phyloP scores from a whole-genome alignment of 1,140 invertebrate genomes.

The Augochlora pura region DNA sequence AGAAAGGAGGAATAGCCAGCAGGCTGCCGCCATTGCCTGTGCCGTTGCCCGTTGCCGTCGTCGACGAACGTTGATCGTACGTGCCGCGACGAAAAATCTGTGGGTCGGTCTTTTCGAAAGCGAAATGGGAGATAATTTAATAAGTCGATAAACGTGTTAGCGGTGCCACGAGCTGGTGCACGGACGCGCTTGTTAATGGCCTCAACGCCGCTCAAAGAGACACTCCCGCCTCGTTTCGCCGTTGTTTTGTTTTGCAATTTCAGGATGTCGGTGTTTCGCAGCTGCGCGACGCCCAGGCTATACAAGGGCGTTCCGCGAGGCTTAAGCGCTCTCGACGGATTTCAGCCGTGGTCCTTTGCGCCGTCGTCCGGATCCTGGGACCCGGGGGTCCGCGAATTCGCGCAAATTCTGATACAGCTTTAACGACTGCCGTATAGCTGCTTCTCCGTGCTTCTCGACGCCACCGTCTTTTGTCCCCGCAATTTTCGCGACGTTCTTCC shows the following conservation, averaged over 20 bases:
- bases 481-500: conserved; percentile 25
- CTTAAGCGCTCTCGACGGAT: not conserved
- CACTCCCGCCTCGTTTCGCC: not conserved
- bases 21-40: too few relatives aligned
- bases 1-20: not conserved
- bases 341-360: not conserved
- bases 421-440: not conserved
- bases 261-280: not conserved
- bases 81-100: not conserved
- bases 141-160: conserved; percentile 49
- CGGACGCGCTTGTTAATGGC: conserved; percentile 19
- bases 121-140: conserved; percentile 35
- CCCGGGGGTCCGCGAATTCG: not conserved
- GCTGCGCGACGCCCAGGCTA: too few relatives aligned
- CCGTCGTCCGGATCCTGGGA: not conserved
- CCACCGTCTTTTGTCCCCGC: conserved; percentile 17
- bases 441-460: too few relatives aligned
- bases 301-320: not conserved
- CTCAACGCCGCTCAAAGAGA: conserved; percentile 17
- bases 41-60: too few relatives aligned
- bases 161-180: not conserved
- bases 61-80: not conserved
- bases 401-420: not conserved
- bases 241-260: conserved; percentile 29
- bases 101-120: not conserved